Percentiles rank a stretch among this genome's conserved stretches.
phyloP scores from a whole-genome alignment of 2,113 vertebrate genomes.

The Picathartes gymnocephalus region DNA sequence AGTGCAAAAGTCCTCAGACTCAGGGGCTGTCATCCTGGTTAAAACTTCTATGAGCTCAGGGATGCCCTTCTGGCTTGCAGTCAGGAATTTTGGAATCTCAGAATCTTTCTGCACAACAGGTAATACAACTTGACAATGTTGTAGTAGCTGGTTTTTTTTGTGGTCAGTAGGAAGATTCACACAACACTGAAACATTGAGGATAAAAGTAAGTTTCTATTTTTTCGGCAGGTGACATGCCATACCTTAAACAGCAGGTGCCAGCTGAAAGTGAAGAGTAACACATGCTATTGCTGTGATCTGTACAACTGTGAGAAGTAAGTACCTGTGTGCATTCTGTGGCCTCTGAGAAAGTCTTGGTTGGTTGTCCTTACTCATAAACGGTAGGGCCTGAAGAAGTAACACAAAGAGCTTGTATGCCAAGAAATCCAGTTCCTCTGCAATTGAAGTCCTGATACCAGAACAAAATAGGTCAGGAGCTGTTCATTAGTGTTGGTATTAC shows the following conservation, averaged over 20 bases:
- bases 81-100: not conserved
- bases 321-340: not conserved
- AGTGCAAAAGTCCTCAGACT: not conserved
- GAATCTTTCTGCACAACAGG: not conserved
- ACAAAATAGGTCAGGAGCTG: not conserved
- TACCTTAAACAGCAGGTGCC: conserved; percentile 74
- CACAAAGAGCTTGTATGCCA: not conserved
- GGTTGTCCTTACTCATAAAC: not conserved
- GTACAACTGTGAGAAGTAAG: conserved; percentile 88
- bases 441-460: not conserved
- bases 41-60: not conserved
- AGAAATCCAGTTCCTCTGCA: not conserved
- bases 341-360: not conserved
- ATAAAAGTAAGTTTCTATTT: not conserved
- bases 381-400: not conserved
- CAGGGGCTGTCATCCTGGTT: not conserved
- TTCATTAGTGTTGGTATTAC: not conserved
- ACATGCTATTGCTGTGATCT: conserved; percentile 97
- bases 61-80: not conserved
- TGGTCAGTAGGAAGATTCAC: not conserved
- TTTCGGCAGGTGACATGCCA: conserved; percentile 82
- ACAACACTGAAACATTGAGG: not conserved
- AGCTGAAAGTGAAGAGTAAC: conserved; percentile 83
- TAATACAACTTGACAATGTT: not conserved
- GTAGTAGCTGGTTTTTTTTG: not conserved